phyloP scores from a whole-genome alignment of 1,140 invertebrate genomes.

The Lethocerus indicus region DNA sequence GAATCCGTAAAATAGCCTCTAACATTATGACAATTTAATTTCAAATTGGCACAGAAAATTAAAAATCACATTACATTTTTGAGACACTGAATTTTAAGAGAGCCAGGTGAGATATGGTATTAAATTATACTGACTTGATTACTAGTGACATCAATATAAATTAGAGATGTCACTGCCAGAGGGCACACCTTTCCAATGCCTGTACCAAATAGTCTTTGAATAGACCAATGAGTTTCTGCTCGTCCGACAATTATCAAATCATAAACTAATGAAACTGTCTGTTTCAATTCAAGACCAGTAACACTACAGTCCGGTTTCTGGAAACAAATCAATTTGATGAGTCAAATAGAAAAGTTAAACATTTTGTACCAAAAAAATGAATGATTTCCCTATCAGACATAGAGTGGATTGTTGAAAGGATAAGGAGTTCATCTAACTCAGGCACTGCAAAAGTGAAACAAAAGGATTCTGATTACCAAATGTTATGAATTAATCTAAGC shows the following conservation, averaged over 20 bases:
- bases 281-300: conserved; percentile 55
- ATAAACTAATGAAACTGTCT: conserved; percentile 74
- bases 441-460: too few relatives aligned
- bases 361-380: neutral
- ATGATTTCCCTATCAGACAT: neutral
- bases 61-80: too few relatives aligned
- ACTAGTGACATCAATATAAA: conserved; percentile 68
- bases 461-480: too few relatives aligned
- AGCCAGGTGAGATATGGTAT: too few relatives aligned
- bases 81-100: too few relatives aligned
- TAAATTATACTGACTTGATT: conserved; percentile 24
- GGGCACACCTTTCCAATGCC: conserved; percentile 62
- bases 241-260: conserved; percentile 46
- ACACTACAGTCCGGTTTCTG: conserved; percentile 38
- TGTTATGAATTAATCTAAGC: too few relatives aligned
- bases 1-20: too few relatives aligned
- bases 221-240: conserved; percentile 56
- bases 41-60: too few relatives aligned
- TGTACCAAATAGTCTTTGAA: conserved; percentile 71
- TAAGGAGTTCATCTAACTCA: too few relatives aligned
- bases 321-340: conserved; percentile 21
- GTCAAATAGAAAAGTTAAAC: neutral
- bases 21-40: too few relatives aligned
- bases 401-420: neutral
- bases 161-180: conserved; percentile 51